Conservation (phyloP, 2,113 vertebrate species). For the Synchiropus splendidus region DNA sequence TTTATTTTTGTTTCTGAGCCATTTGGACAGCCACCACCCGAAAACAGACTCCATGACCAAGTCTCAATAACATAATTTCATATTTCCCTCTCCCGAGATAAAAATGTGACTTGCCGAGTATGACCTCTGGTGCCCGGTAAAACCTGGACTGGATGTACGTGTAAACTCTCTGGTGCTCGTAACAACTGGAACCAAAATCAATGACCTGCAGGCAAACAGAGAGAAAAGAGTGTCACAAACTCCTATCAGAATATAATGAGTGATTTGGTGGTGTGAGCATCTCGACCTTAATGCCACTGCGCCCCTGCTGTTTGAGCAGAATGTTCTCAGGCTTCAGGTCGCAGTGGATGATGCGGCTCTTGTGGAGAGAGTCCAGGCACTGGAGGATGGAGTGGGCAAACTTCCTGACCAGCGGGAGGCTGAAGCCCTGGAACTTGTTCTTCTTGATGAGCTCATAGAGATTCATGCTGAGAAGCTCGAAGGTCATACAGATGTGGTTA, state of each 20-base stretch:
- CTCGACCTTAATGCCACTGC: conserved; percentile 87
- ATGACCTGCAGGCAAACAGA: conserved; percentile 68
- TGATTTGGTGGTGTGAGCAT: background rate
- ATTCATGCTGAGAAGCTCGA: conserved; percentile 98
- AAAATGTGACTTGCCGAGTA: conserved; percentile 65
- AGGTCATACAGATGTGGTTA: conserved; percentile 99
- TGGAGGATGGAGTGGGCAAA: conserved; percentile 97
- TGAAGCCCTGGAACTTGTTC: conserved; percentile 99
- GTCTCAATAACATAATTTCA: no score
- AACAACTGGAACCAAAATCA: conserved; percentile 97
- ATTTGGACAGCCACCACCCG: no score
- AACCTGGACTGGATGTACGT: conserved; percentile 98
- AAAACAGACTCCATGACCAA: no score
- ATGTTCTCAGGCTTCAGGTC: conserved; percentile 99
- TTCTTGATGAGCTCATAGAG: conserved; percentile 98
- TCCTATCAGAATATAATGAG: background rate
- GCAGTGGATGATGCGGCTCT: conserved; percentile 98
- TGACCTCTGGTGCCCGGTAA: conserved; percentile 95
- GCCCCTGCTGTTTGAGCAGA: conserved; percentile 92
- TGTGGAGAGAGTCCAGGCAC: conserved; percentile 95
- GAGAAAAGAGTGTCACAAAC: background rate
- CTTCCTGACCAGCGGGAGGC: conserved; percentile 93
- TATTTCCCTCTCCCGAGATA: no score
- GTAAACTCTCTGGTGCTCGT: conserved; percentile 96
- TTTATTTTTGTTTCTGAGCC: no score